Evolutionary conservation across 2,113 vertebrate genomes (phyloP).

Genomic region (Scopus umbretta): DNA sequence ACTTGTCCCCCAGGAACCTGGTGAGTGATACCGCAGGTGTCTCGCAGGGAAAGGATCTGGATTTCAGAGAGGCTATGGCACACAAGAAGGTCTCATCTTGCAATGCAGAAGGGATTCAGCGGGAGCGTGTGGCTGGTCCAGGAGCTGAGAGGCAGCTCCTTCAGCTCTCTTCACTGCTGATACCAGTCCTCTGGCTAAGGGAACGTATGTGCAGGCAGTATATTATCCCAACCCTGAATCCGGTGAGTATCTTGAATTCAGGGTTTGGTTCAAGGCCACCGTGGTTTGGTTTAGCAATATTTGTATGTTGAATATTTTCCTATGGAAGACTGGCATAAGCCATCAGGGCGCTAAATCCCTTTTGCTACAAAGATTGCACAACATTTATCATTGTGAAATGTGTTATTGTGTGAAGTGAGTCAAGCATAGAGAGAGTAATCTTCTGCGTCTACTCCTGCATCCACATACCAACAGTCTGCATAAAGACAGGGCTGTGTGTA

Average conservation of each 20-base stretch:
- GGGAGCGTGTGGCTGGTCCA: accelerated
- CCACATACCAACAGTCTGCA: background rate
- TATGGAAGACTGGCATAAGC: background rate
- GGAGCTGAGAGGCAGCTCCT: background rate
- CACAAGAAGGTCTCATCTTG: background rate
- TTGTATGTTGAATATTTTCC: background rate
- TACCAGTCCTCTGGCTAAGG: background rate
- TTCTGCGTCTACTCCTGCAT: background rate
- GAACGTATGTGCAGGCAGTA: background rate
- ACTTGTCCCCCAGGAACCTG: background rate
- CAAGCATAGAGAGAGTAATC: background rate
- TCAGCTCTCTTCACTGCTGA: background rate
- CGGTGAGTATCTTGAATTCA: background rate
- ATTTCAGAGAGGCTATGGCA: background rate
- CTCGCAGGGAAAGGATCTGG: background rate
- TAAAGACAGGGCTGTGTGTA: background rate
- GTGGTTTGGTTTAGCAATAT: background rate
- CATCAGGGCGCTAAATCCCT: background rate
- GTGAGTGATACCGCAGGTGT: background rate
- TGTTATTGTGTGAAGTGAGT: background rate
- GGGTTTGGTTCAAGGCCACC: background rate
- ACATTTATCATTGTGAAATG: background rate
- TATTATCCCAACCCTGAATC: background rate
- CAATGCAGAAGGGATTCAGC: background rate
- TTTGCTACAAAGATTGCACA: background rate